Conservation (phyloP, 2,113 vertebrate species). For the Empidonax traillii region DNA sequence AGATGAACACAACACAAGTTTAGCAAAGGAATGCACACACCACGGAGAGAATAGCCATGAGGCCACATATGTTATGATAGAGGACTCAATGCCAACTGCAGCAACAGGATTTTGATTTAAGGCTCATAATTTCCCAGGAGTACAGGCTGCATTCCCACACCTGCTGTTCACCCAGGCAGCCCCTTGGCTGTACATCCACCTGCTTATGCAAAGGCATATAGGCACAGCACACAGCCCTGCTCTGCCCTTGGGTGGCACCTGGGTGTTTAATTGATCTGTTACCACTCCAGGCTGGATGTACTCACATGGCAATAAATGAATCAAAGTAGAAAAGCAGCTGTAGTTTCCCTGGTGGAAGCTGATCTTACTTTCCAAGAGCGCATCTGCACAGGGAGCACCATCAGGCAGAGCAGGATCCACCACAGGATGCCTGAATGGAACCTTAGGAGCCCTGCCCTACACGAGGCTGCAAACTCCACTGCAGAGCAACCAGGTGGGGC, state of each 20-base stretch:
- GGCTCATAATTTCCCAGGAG: background rate
- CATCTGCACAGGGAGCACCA: background rate
- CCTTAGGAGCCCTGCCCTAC: background rate
- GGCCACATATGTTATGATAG: background rate
- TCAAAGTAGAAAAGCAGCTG: background rate
- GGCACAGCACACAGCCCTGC: background rate
- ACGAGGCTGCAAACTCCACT: background rate
- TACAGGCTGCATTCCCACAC: background rate
- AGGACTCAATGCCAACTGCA: background rate
- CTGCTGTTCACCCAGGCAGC: background rate
- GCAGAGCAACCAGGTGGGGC: background rate
- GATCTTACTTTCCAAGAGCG: background rate
- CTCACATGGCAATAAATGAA: background rate
- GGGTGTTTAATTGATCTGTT: background rate
- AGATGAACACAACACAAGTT: background rate
- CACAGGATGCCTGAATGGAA: background rate
- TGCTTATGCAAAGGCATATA: background rate
- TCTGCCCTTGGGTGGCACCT: background rate
- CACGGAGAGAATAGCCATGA: background rate
- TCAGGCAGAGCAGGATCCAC: background rate
- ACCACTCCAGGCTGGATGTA: background rate
- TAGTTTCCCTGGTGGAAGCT: background rate
- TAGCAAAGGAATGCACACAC: background rate
- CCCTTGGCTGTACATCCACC: background rate
- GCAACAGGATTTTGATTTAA: background rate